Conservation (phyloP, 2,888 invertebrate species). For the Cylloceria caligata region DNA sequence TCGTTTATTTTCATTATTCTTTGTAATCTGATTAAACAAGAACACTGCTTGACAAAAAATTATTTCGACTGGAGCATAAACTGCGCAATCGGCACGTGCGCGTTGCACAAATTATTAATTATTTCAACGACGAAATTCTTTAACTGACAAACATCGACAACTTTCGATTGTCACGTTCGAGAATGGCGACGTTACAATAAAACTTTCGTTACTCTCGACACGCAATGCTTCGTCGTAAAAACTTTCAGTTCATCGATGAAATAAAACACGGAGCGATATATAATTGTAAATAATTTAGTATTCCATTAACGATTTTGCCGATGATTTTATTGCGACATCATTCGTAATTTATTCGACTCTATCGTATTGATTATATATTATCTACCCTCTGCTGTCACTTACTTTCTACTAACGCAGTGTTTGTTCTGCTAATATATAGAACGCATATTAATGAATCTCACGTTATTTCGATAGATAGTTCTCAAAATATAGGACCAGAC, state of each 20-base stretch:
- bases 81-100: neutral
- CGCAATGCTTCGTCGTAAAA: neutral
- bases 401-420: no score
- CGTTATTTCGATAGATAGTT: no score
- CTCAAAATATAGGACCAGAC: no score
- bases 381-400: no score
- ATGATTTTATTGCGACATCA: neutral
- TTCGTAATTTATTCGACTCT: neutral
- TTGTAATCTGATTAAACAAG: neutral
- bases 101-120: slow-evolving; percentile 34
- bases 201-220: neutral
- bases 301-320: neutral
- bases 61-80: neutral
- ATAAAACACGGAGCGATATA: neutral
- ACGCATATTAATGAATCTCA: no score
- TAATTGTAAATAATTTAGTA: neutral
- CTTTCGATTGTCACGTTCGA: slow-evolving; percentile 35
- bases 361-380: neutral
- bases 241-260: neutral
- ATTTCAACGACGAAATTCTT: neutral
- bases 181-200: neutral
- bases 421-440: no score
- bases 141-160: neutral
- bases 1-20: neutral
- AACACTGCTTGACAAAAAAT: neutral